Percentiles rank a stretch among this genome's conserved stretches.
Evolutionary conservation across 2,888 invertebrate genomes (phyloP).

Genomic region (Trypoxylon attenuatum): DNA sequence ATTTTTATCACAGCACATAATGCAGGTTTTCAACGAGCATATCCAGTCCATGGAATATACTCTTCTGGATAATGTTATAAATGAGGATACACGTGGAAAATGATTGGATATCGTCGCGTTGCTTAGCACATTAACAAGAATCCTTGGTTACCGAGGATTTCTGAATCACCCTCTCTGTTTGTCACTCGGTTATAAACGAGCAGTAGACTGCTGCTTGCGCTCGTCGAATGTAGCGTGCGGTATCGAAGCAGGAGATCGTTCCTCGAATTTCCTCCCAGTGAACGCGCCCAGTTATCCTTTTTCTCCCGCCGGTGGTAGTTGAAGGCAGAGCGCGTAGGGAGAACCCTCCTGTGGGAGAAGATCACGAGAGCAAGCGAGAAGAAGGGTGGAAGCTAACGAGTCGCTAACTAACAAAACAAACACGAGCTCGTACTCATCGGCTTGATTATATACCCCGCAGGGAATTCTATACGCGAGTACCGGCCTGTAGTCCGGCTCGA

Average conservation of each 20-base stretch:
- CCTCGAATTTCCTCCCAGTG: background rate
- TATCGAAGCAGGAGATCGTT: background rate
- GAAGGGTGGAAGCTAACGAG: slow-evolving; percentile 55
- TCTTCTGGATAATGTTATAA: too few species aligned
- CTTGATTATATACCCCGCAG: slow-evolving; percentile 70
- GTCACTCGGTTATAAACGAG: too few species aligned
- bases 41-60: too few species aligned
- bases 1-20: too few species aligned
- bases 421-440: slow-evolving; percentile 66
- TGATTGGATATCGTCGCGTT: too few species aligned
- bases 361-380: background rate
- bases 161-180: too few species aligned
- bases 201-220: too few species aligned
- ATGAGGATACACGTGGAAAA: too few species aligned
- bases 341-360: background rate
- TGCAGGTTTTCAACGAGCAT: too few species aligned
- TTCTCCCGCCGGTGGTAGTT: background rate
- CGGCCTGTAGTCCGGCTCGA: background rate
- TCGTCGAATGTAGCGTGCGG: background rate
- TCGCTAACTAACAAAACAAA: slow-evolving; percentile 72
- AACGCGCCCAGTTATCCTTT: background rate
- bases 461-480: slow-evolving; percentile 44
- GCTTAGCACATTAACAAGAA: too few species aligned
- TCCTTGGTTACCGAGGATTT: too few species aligned
- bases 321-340: background rate